Conservation (phyloP, 2,797 vertebrate genomes). For the Melanotaenia trifasciata region DNA sequence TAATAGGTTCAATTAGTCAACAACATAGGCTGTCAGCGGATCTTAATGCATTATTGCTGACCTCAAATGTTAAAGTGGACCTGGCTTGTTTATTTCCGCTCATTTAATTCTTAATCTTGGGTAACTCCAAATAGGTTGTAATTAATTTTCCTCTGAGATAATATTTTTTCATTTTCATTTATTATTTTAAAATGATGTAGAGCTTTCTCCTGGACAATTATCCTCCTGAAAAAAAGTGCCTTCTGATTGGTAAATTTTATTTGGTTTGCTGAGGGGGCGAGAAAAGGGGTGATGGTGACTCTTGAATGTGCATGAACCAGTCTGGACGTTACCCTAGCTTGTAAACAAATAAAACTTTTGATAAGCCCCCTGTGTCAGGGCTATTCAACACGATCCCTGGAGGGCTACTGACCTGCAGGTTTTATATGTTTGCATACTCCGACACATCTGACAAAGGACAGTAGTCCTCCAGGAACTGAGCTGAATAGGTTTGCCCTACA, state of each 20-base stretch:
- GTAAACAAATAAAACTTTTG: not conserved
- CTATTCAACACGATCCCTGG: not conserved
- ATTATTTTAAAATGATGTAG: not conserved
- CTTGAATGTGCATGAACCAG: not conserved
- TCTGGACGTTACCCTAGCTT: not conserved
- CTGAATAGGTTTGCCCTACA: too few relatives aligned
- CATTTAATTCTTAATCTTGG: not conserved
- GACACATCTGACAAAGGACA: not conserved
- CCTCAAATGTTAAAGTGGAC: constrained; percentile 29
- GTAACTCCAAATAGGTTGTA: not conserved
- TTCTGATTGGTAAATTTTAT: not conserved
- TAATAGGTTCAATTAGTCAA: constrained; percentile 39
- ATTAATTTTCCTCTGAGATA: not conserved
- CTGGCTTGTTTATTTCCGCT: not conserved
- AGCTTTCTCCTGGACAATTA: not conserved
- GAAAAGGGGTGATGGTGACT: not conserved
- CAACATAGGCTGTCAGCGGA: constrained; percentile 32
- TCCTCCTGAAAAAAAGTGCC: too few relatives aligned
- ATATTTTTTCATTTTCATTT: too few relatives aligned
- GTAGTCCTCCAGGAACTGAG: too few relatives aligned
- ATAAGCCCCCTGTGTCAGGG: not conserved
- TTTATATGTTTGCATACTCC: not conserved
- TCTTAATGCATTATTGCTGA: constrained; percentile 55
- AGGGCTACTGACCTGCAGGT: not conserved
- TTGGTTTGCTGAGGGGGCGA: not conserved